These are phyloP conservation scores for Gnathonemus longibarbis DNA, from an alignment of 2,113 vertebrate genomes.

Conservation along the genomic window DNA sequence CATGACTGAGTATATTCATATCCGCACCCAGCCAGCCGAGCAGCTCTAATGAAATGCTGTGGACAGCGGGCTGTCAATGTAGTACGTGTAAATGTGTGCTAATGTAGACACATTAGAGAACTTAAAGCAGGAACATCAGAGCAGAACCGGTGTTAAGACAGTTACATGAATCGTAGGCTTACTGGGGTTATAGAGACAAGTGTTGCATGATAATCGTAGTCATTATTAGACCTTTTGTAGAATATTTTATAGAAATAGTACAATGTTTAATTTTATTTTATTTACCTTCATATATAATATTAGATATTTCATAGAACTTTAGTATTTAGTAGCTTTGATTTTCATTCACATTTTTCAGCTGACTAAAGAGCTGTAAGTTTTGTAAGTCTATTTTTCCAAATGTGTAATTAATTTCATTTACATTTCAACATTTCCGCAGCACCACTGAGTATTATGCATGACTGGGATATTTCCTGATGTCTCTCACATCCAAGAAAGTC, in stretches of 20 bases:
- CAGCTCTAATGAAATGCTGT: not conserved
- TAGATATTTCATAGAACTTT: not conserved
- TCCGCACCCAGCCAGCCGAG: not conserved
- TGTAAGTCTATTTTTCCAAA: not conserved
- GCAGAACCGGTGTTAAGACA: not conserved
- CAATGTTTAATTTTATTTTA: not conserved
- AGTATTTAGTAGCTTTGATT: not conserved
- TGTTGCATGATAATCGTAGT: not conserved
- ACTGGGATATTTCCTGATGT: not conserved
- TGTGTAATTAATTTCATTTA: not conserved
- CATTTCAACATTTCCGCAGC: not conserved
- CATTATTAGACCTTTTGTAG: not conserved
- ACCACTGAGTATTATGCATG: not conserved
- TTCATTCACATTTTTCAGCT: not conserved
- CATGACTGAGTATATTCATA: not conserved
- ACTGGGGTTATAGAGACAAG: not conserved
- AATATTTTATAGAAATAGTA: not conserved
- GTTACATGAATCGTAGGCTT: not conserved
- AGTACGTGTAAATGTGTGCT: not conserved
- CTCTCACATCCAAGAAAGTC: not conserved
- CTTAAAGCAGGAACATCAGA: not conserved
- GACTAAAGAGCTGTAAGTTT: not conserved
- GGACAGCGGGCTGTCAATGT: not conserved
- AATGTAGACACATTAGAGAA: not conserved
- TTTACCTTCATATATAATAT: not conserved